phyloP scores from a whole-genome alignment of 2,113 vertebrate species.

The Ondatra zibethicus region DNA sequence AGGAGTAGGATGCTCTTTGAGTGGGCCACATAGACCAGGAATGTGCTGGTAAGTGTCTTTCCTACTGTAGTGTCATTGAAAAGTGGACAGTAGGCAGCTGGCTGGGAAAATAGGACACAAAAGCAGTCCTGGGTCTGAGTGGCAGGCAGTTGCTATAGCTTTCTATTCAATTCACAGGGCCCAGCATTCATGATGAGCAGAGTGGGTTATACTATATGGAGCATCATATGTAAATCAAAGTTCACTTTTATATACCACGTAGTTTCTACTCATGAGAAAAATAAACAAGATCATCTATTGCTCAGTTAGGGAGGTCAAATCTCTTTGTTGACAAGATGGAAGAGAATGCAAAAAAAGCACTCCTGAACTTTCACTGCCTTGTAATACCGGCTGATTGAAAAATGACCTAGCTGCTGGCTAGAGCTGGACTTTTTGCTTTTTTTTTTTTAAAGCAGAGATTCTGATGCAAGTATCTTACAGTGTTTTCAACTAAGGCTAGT shows the following conservation, averaged over 20 bases:
- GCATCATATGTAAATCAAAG: neutral
- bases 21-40: neutral
- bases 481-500: neutral
- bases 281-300: neutral
- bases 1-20: accelerated
- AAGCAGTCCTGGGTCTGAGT: neutral
- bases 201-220: neutral
- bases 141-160: neutral
- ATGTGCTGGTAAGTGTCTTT: neutral
- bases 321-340: neutral
- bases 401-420: neutral
- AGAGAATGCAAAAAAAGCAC: neutral
- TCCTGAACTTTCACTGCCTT: neutral
- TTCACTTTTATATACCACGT: neutral
- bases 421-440: neutral
- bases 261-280: neutral
- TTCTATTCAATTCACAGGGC: accelerated
- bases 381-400: neutral
- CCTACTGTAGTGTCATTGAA: neutral
- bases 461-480: neutral
- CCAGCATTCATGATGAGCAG: neutral
- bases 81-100: neutral
- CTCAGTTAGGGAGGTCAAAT: neutral
- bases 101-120: neutral
- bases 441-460: neutral